These are phyloP conservation scores for Callithrix jacchus DNA, from an alignment of 2,113 vertebrate genomes.

Conservation along the genomic window DNA sequence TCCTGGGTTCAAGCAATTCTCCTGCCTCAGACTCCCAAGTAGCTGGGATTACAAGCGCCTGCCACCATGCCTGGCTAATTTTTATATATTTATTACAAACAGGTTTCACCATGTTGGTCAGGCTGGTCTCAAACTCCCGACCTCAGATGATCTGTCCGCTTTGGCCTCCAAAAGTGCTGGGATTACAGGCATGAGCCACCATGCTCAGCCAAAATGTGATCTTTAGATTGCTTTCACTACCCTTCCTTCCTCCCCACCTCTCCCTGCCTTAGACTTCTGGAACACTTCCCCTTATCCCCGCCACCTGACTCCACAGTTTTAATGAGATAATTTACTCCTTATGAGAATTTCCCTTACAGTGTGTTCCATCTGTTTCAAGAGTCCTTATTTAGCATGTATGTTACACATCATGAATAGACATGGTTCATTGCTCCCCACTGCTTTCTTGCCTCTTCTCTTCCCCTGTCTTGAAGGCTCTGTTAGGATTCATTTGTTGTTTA, in stretches of 20 bases:
- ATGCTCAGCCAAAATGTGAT: no score
- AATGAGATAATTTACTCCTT: not conserved
- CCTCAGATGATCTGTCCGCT: no score
- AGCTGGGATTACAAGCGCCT: no score
- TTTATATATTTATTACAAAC: no score
- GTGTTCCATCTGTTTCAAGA: not conserved
- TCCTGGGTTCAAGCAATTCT: no score
- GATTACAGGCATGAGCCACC: no score
- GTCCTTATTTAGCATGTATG: not conserved
- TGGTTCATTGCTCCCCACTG: constrained; percentile 17
- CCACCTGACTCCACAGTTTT: constrained; percentile 7
- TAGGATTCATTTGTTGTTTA: constrained; percentile 21
- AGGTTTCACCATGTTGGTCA: no score
- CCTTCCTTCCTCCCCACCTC: not conserved
- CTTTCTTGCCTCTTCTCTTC: constrained; percentile 48
- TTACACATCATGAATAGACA: constrained; percentile 31
- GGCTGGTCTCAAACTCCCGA: no score
- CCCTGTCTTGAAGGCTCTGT: constrained; percentile 44
- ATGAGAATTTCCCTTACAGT: constrained; percentile 28
- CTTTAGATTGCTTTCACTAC: not conserved
- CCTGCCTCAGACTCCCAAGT: no score
- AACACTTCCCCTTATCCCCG: not conserved
- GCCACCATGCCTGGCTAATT: no score
- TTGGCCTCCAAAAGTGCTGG: no score
- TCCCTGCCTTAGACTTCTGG: not conserved